Evolutionary conservation across 1,140 invertebrate genomes (phyloP), one percentile per base, ranked within the genome.

Genomic region (Halotydeus destructor): DNA sequence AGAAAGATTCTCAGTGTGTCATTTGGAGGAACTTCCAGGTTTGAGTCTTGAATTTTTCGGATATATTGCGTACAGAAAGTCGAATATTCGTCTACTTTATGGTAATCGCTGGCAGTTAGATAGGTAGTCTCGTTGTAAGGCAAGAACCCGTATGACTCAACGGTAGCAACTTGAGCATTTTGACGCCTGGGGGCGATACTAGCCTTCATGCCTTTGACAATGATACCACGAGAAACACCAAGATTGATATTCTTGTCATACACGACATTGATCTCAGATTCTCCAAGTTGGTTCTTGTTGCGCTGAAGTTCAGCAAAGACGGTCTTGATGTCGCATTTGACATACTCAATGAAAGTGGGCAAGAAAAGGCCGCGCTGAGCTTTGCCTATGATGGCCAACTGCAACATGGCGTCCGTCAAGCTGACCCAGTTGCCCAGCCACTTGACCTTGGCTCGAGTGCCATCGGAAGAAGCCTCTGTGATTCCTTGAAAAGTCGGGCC

Each of bases 401-500:
- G 67, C 33, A 69, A 50, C 55, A 69, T 61, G 4, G 65, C 63
- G 45, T 69, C 67, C 32, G 69, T 35, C 52, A 66, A 69, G 5
- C 64, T 57, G 14, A 68, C 54, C 66, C 66, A 68, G 43, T 66
- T 62, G 28, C 58, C 62, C 14, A 50, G 60, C 64, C 65, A 69
- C 33, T 48, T 25, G 14, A 54, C 25, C 18, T 49, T 35, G 5
- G 43, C 50, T 5, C 38, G 32, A 4, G 33, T 11, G 14, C 42
- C 39, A 41, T 28, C 31, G 36, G 52, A 53, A 24, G 52, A 58
- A 8, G 59, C 60, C n/a, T 56, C 52, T 24, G 65, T 6, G n/a
- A 2, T 11, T 26, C 22, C 25, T 28, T 26, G 45, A 12, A 28
- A 48, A 49, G 34, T 48, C 36, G 80, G 81, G 5, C 64, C 64